Base-by-base conservation (phyloP, 2,888 invertebrate species). In the Taphrorychus bicolor region DNA sequence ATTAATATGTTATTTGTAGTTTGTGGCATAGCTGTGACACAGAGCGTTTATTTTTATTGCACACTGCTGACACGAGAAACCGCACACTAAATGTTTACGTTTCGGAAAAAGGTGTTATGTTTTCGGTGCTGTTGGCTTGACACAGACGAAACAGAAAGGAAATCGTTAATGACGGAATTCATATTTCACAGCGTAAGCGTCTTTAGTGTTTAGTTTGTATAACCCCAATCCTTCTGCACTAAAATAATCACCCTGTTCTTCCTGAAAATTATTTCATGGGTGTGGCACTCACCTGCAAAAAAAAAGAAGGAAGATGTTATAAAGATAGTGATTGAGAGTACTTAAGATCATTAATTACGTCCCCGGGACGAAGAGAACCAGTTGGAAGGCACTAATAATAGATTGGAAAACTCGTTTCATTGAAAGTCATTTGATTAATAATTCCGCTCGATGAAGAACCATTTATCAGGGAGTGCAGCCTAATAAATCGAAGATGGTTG, bases 361-460 rank as follows among this genome's bases (percentile, higher is more conserved):
- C 23, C 59, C 53, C 42, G 42, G 53, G 54, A 59, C 54, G 48
- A 65, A 58, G 58, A 58, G 52, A 64, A 58, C 58, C 58, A 64
- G 63, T 64, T 32, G 56, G 63, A 51, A 52, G 58, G 58, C 57
- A 14, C 62, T 68, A 63, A 61, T 68, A 68, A 68, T 63, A 62
- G 58, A 68, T 54, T 42, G 52, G 63, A 58, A 32, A 63, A 63
- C 63, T 48, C 57, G 54, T 59, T 68, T 57, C 62, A 59, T 52
- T 63, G 56, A 59, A 57, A 63, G 63, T 59, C 42, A 45, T 42
- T 68, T 61, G 62, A 68, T 68, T 68, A 68, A 68, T 68, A 68
- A 68, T 68, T 63, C 59, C 24, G 24, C 58, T 68, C 59, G 53
- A 59, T 59, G 62, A 59, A 16, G 62, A 59, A 54, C 63, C 58